Evolutionary conservation across 2,797 vertebrate genomes (phyloP).

Genomic region (Eidolon dupreanum): DNA sequence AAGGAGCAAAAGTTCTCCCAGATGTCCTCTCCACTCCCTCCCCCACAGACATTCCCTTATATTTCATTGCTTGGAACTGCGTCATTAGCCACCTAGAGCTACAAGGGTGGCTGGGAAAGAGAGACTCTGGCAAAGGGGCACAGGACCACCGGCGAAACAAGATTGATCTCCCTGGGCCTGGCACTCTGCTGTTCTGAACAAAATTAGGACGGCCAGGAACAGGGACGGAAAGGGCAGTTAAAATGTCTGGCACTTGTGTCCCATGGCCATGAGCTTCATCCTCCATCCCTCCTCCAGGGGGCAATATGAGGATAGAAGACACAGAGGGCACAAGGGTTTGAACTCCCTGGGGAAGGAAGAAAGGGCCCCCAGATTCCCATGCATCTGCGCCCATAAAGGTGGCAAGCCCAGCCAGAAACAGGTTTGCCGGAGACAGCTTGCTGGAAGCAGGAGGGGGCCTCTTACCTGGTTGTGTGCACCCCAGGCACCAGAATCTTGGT

Average conservation of each 20-base stretch:
- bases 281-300: not conserved
- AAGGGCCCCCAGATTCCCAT: not conserved
- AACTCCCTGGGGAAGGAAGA: not conserved
- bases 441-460: not conserved
- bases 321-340: not conserved
- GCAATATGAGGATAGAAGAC: constrained; percentile 17
- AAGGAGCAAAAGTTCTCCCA: not conserved
- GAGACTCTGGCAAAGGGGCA: not conserved
- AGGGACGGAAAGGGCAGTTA: not conserved
- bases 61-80: not conserved
- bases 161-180: not conserved
- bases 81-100: not conserved
- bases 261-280: not conserved
- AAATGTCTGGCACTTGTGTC: not conserved
- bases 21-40: not conserved
- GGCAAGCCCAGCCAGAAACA: not conserved
- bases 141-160: not conserved
- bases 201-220: not conserved
- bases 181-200: not conserved
- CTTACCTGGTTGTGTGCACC: too few relatives aligned
- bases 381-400: not conserved
- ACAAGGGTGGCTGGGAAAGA: not conserved
- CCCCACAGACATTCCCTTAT: not conserved
- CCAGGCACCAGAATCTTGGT: not conserved
- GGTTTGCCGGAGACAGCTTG: not conserved